Conservation (phyloP, 2,113 vertebrate species). For the Ictalurus punctatus region DNA sequence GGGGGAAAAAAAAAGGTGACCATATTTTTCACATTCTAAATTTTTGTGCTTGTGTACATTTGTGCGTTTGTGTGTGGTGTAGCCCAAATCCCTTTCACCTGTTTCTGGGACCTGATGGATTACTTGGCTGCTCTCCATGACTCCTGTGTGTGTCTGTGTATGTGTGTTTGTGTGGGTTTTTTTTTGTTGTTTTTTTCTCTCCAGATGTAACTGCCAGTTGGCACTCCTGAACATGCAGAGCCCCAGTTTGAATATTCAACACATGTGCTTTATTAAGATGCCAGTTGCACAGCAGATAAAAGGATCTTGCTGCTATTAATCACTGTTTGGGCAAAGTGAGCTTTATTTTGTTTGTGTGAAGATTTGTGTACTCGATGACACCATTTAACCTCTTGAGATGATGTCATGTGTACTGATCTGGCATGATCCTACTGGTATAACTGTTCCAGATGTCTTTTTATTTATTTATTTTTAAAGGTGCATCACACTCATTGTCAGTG, state of each 20-base stretch:
- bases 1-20: not conserved
- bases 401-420: not conserved
- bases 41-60: not conserved
- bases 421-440: not conserved
- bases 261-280: conserved; percentile 15
- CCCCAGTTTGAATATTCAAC: conserved; percentile 31
- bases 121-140: conserved; percentile 15
- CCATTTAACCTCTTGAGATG: not conserved
- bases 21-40: not conserved
- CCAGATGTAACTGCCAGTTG: conserved; percentile 29
- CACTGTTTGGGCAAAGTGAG: not conserved
- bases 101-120: conserved; percentile 2
- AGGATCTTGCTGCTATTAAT: conserved; percentile 2
- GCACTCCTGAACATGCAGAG: not conserved
- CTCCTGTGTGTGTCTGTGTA: not conserved
- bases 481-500: not conserved
- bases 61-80: not conserved
- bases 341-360: not conserved
- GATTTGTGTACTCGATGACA: not conserved
- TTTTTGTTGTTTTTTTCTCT: not conserved
- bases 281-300: conserved; percentile 15
- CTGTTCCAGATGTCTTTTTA: not conserved
- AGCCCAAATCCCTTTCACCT: conserved; percentile 10
- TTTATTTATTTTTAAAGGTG: not conserved
- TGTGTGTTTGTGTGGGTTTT: not conserved